phyloP scores from a whole-genome alignment of 2,113 vertebrate species.

The Pavo muticus region DNA sequence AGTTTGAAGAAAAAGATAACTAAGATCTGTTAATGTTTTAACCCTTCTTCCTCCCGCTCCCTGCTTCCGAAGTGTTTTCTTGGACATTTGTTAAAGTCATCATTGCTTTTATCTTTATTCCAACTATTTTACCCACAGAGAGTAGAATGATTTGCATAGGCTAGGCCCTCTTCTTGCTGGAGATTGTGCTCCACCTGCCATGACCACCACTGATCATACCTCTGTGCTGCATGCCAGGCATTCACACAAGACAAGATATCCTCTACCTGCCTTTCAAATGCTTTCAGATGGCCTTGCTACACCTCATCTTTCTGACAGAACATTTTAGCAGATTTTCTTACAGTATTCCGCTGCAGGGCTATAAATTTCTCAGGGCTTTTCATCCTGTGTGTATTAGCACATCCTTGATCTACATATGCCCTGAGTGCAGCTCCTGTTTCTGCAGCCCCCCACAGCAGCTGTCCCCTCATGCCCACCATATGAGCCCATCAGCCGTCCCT shows the following conservation, averaged over 20 bases:
- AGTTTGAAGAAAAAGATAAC: slow-evolving; percentile 16
- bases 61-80: not conserved
- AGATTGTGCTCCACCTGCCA: not conserved
- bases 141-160: not conserved
- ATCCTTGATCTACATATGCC: not conserved
- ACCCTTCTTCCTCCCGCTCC: not conserved
- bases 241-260: not conserved
- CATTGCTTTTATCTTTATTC: not conserved
- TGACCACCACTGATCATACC: not conserved
- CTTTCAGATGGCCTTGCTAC: not conserved
- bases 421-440: not conserved
- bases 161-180: not conserved
- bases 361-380: not conserved
- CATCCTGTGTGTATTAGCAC: not conserved
- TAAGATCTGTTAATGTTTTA: not conserved
- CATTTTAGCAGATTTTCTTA: not conserved
- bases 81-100: not conserved
- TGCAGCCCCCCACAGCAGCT: not conserved
- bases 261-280: not conserved
- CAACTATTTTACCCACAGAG: not conserved
- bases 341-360: not conserved
- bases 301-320: not conserved
- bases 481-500: not conserved
- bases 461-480: accelerated
- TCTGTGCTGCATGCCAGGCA: not conserved